Evolutionary conservation across 2,797 vertebrate genomes (phyloP).

Genomic region (Tragopan temminckii): DNA sequence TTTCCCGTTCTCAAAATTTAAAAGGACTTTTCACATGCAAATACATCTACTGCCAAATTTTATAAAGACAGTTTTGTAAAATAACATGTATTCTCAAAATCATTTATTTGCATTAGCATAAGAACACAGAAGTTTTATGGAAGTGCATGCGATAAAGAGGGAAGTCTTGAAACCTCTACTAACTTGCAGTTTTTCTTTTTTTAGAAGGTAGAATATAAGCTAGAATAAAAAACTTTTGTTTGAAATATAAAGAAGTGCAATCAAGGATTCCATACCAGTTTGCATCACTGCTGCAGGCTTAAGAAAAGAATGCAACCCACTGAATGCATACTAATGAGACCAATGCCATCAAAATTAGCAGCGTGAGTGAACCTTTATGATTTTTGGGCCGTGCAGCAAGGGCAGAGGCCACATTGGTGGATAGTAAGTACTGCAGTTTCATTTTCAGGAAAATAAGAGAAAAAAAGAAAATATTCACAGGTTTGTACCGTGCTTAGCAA

Average conservation of each 20-base stretch:
- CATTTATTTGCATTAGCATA: neutral
- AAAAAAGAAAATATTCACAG: neutral
- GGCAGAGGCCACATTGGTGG: neutral
- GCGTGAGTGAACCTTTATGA: fast-evolving
- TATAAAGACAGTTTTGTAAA: neutral
- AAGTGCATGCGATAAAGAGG: neutral
- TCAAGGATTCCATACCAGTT: neutral
- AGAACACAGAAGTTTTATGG: neutral
- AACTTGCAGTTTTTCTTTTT: neutral
- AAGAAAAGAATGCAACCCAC: neutral
- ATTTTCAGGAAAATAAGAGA: neutral
- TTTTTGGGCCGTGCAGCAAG: neutral
- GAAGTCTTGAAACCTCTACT: neutral
- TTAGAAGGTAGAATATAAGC: neutral
- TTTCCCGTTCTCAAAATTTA: neutral
- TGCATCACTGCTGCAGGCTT: neutral
- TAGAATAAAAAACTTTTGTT: neutral
- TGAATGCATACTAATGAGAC: neutral
- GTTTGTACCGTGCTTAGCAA: neutral
- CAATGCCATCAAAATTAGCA: neutral
- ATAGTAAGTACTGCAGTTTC: neutral
- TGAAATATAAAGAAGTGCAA: neutral
- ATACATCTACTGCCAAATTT: neutral
- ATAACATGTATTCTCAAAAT: neutral
- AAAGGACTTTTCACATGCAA: neutral